A percentile compares a stretch with the other conserved stretches of the same genome.
phyloP scores from a whole-genome alignment of 2,888 invertebrate genomes.

The Drosophila crucigera region DNA sequence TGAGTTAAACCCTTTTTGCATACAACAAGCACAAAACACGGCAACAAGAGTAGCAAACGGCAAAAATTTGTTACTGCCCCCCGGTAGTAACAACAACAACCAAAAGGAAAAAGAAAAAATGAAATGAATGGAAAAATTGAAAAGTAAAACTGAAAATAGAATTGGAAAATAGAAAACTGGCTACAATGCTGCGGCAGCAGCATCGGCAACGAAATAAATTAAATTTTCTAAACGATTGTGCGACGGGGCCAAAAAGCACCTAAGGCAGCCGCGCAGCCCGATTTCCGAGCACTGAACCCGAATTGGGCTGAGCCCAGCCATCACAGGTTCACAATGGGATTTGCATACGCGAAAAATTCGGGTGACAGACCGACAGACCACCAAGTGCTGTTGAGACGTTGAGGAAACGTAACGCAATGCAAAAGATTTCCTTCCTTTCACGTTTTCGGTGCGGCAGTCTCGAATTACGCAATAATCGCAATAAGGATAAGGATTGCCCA shows the following conservation, averaged over 20 bases:
- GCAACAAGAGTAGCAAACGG: conserved; percentile 66
- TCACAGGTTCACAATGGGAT: conserved; percentile 76
- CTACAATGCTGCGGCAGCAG: conserved; percentile 56
- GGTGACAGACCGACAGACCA: conserved; percentile 39
- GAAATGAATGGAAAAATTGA: conserved; percentile 50
- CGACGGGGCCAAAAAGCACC: conserved; percentile 58
- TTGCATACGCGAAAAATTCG: conserved; percentile 71
- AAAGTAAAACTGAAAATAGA: conserved; percentile 69
- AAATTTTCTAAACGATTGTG: conserved; percentile 80
- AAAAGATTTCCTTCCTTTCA: conserved; percentile 60
- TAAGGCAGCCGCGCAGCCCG: conserved; percentile 50
- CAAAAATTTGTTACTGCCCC: conserved; percentile 69
- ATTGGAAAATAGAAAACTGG: conserved; percentile 72
- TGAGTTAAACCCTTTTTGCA: conserved; percentile 71
- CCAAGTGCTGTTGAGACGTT: conserved; percentile 39
- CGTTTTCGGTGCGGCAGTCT: conserved; percentile 44
- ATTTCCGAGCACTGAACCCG: neutral
- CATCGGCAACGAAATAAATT: conserved; percentile 74
- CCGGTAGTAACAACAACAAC: conserved; percentile 39
- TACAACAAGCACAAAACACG: conserved; percentile 62
- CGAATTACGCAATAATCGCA: conserved; percentile 73
- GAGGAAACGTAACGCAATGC: conserved; percentile 41
- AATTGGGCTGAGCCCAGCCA: conserved; percentile 11
- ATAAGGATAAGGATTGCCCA: conserved; percentile 46
- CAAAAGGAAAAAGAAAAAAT: conserved; percentile 32